Base-by-base conservation (phyloP, 2,113 vertebrate genomes). In the Ceyx melanurus region DNA sequence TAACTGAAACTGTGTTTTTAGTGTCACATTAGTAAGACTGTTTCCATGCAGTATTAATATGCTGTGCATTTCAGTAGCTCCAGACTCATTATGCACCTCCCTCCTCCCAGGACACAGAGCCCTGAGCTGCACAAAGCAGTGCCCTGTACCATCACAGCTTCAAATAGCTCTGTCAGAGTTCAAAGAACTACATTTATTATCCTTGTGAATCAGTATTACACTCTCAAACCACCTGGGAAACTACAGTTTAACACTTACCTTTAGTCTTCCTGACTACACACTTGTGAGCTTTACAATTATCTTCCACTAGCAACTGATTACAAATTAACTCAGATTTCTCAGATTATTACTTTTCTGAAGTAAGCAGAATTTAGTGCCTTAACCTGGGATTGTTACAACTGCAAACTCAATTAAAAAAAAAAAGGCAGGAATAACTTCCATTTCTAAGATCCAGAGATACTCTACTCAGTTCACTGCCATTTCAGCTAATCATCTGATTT, bases 361-460 rank as follows among this genome's bases (percentile, higher is more conserved):
- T 74, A 95, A 93, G 54, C 40, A 80, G 48, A 97, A 95, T 73
- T 80, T 82, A 6, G 13, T 80, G 74, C 80, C 62, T 23, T 94
- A 94, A 58, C 15, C 58, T 91, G 80, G 80, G 58, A 94, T 42
- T 73, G 45, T 77, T 29, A 94, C 68, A 58, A 96, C 54, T 88
- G 86, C 96, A 97, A 92, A 92, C 75, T 61, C 88, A 37, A 68
- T 91, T 45, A 45, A 45, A 92, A 53, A 48, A 86, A 88, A 94
- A 60, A 95, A n/a, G 80, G 96, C 95, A 56, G 65, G 75, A 86
- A 89, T 90, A 96, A 77, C 46, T 89, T 95, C 61, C 57, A 88
- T 96, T 96, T 95, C 85, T 83, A 92, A 92, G 54, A 96, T 88
- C 89, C 75, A 95, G 77, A 96, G 90, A 82, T 74, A 95, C 71